Conservation (phyloP, 2,888 invertebrate genomes). For the Thereva nobilitata region DNA sequence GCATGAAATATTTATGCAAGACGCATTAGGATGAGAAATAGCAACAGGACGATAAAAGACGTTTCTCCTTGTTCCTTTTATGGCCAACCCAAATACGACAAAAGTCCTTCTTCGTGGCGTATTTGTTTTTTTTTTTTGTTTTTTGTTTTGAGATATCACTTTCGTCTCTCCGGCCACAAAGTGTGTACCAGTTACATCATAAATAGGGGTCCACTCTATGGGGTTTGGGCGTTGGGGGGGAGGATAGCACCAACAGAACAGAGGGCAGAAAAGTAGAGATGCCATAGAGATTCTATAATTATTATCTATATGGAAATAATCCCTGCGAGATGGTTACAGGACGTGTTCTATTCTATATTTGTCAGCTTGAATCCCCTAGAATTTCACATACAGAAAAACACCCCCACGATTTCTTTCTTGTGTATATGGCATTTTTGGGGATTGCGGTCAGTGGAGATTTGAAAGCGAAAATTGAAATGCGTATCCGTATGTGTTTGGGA, state of each 20-base stretch:
- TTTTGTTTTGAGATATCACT: not conserved
- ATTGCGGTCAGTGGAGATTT: no score
- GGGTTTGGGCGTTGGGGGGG: no score
- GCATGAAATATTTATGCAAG: slow-evolving; percentile 33
- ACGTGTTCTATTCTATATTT: slow-evolving; percentile 24
- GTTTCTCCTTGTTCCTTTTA: slow-evolving; percentile 11
- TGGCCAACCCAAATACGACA: slow-evolving; percentile 27
- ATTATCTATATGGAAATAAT: not conserved
- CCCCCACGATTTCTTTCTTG: no score
- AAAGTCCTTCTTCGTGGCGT: not conserved
- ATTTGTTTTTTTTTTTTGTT: no score
- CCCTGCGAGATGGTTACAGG: not conserved
- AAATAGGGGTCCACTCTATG: no score
- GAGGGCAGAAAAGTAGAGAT: not conserved
- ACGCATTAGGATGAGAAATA: slow-evolving; percentile 33
- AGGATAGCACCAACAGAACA: not conserved
- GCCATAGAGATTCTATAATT: not conserved
- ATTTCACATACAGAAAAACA: not conserved
- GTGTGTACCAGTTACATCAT: slow-evolving; percentile 18
- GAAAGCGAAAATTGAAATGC: no score
- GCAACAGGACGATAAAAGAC: slow-evolving; percentile 31
- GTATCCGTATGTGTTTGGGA: no score
- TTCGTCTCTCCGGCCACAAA: slow-evolving; percentile 9
- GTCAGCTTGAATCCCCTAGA: not conserved
- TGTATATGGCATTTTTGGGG: no score